Conservation (phyloP, 37 sponge, comb jelly and placozoan genomes). For the Ephydatia muelleri region DNA sequence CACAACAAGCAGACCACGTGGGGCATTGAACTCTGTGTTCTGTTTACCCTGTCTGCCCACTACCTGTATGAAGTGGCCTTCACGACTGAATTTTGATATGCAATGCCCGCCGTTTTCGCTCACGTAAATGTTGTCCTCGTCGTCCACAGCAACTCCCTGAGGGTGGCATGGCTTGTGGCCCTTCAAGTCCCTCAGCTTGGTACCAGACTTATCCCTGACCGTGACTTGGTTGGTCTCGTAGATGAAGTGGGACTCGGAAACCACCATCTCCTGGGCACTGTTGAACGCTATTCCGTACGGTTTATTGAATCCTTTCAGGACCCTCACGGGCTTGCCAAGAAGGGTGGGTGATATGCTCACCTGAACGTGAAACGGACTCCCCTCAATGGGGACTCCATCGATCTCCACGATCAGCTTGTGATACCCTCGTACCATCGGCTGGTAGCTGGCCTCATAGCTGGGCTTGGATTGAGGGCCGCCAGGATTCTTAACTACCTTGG, state of each 20-base stretch:
- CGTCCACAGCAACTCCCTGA: not conserved
- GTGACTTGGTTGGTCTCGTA: not conserved
- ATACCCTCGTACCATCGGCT: not conserved
- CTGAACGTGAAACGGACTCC: not conserved
- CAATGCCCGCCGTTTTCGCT: not conserved
- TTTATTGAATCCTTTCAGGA: not conserved
- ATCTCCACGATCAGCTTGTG: not conserved
- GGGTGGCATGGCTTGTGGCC: not conserved
- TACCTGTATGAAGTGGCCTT: not conserved
- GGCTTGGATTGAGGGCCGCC: too few species aligned
- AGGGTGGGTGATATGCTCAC: not conserved
- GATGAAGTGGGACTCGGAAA: not conserved
- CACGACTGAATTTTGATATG: not conserved
- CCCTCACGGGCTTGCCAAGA: not conserved
- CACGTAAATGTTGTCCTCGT: not conserved
- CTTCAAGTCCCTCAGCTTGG: not conserved
- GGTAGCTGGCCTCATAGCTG: not conserved
- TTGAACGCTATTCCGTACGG: constrained; percentile 9
- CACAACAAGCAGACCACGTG: not conserved
- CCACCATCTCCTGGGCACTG: not conserved
- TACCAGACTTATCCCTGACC: not conserved
- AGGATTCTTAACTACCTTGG: too few species aligned
- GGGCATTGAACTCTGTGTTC: not conserved
- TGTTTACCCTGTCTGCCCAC: not conserved
- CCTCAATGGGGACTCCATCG: not conserved